These are phyloP conservation scores for Yoshiicerus persimilis DNA, from an alignment of 1,140 invertebrate species.

Conservation along the genomic window DNA sequence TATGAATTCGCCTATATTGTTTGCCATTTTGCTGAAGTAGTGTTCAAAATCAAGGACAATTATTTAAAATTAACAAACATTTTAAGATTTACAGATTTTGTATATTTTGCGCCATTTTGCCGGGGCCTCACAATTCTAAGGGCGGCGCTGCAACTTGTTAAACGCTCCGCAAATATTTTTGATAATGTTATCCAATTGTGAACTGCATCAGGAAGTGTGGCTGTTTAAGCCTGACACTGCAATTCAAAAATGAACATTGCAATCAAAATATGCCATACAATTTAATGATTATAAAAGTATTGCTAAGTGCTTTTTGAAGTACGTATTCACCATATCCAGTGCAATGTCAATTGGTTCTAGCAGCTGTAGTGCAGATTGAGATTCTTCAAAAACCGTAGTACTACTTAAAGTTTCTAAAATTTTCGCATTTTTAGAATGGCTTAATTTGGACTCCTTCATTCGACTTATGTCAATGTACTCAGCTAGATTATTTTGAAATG, in stretches of 20 bases:
- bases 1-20: too few relatives aligned
- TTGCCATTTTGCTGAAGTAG: too few relatives aligned
- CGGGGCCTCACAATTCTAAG: too few relatives aligned
- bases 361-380: not conserved
- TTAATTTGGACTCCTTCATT: not conserved
- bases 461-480: constrained; percentile 28
- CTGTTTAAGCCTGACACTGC: not conserved
- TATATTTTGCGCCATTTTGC: too few relatives aligned
- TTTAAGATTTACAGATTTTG: too few relatives aligned
- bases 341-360: not conserved
- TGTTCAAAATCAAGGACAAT: too few relatives aligned
- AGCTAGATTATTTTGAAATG: constrained; percentile 13
- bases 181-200: not conserved
- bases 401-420: not conserved
- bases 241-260: not conserved
- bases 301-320: not conserved
- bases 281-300: not conserved
- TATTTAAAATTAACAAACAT: too few relatives aligned
- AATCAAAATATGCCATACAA: not conserved
- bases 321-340: not conserved
- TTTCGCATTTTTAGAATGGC: not conserved
- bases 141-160: too few relatives aligned
- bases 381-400: not conserved
- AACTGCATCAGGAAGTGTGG: not conserved
- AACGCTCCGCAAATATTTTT: not conserved